phyloP scores from a whole-genome alignment of 2,113 vertebrate genomes.

The Tauraco erythrolophus region DNA sequence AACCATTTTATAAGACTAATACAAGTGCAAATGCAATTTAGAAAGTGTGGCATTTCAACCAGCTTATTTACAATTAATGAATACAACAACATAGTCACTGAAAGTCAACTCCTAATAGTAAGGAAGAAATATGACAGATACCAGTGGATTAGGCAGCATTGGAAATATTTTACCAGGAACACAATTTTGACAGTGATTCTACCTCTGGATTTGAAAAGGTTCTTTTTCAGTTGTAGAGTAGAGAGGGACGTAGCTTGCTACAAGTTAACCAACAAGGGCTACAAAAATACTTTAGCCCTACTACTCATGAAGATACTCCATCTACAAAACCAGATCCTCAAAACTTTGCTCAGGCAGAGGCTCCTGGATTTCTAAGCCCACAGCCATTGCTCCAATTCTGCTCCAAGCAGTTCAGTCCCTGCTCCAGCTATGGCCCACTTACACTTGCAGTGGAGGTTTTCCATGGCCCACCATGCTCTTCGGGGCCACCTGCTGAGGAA shows the following conservation, averaged over 20 bases:
- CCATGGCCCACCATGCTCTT: fast-evolving
- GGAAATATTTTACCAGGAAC: neutral
- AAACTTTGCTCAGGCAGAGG: neutral
- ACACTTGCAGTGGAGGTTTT: neutral
- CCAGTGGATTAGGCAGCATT: neutral
- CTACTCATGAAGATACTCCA: neutral
- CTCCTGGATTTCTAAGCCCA: neutral
- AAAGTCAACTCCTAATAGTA: neutral
- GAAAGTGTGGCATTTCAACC: neutral
- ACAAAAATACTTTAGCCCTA: neutral
- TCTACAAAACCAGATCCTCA: neutral
- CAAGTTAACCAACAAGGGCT: neutral
- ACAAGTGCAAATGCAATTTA: neutral
- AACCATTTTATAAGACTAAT: neutral
- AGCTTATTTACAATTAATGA: neutral
- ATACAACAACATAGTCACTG: neutral
- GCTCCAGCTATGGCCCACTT: neutral
- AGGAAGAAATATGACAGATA: neutral
- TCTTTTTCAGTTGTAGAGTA: neutral
- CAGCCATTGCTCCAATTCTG: neutral
- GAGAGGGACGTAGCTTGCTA: neutral
- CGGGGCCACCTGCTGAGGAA: neutral
- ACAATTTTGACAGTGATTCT: neutral
- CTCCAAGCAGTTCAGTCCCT: neutral
- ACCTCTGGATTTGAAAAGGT: neutral